Conservation (phyloP, 2,113 vertebrate genomes). For the Labeo rohita region DNA sequence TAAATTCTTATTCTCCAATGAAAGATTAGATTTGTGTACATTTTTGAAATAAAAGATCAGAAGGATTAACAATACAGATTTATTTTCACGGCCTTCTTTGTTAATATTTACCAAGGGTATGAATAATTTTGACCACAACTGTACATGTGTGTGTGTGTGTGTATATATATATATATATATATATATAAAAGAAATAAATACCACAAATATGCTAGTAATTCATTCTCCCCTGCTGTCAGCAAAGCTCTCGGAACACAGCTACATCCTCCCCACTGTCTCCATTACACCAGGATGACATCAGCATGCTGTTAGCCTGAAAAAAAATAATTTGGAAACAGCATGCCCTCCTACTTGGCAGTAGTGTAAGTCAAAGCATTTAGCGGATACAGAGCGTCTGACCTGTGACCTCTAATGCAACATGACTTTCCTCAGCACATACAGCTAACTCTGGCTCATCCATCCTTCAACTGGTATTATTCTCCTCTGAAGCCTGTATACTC, state of each 20-base stretch:
- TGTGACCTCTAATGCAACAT: conserved; percentile 48
- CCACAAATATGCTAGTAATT: background rate
- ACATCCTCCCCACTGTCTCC: background rate
- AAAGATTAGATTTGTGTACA: too few species aligned
- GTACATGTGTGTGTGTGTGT: too few species aligned
- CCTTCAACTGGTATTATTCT: conserved; percentile 60
- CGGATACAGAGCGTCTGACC: conserved; percentile 53
- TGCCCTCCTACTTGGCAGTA: conserved; percentile 53
- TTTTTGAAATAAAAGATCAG: too few species aligned
- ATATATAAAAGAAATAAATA: background rate
- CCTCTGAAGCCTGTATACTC: conserved; percentile 28
- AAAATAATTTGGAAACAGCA: conserved; percentile 60
- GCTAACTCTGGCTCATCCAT: conserved; percentile 67
- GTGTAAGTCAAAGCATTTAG: conserved; percentile 62
- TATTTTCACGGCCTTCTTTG: too few species aligned
- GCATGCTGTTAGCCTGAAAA: conserved; percentile 50
- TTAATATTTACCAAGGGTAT: too few species aligned
- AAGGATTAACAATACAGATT: too few species aligned
- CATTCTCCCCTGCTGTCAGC: background rate
- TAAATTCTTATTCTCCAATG: too few species aligned
- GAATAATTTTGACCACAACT: too few species aligned
- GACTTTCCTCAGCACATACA: background rate
- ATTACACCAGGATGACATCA: conserved; percentile 47
- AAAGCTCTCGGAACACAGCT: background rate
- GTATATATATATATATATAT: too few species aligned